Evolutionary conservation across 2,113 vertebrate species (phyloP), one percentile per base, ranked within the genome.

Genomic region (Todiramphus saurophagus): DNA sequence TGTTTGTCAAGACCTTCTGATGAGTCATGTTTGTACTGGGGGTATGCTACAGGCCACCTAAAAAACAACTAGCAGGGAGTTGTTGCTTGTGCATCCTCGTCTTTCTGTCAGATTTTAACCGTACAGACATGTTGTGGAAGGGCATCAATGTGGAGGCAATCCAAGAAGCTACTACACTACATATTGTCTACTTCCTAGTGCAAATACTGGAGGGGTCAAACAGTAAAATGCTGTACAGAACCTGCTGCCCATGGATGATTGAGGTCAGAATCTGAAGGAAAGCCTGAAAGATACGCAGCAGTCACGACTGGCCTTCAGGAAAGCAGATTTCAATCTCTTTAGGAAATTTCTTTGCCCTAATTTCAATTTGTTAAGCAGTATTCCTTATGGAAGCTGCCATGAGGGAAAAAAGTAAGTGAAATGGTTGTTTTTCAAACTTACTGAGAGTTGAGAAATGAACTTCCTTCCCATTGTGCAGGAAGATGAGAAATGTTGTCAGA

Each of bases 401-500:
- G 27, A 93, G 27, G 67, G 9, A 64, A 84, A 60, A 73, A 73
- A 68, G 13, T 73, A 85, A 91, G 43, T 0, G 4, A 79, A 78
- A 60, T 48, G 2, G 17, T 74, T 86, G 16, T 66, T 82, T 91
- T 89, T 82, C 19, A 79, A 72, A 89, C 39, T 81, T 84, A 67
- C 16, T 16, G n/a, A 89, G 64, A 55, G 25, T 59, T 91, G 51
- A 87, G 62, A 93, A 93, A 82, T 64, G 4, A 76, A 35, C 30
- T 58, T 8, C 48, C n/a, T 85, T 90, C 70, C 20, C 60, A 90
- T 96, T 85, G 20, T 21, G 14, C 39, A 79, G 75, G 31, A 90
- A 88, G 59, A 91, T 85, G 62, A 79, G 39, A 75, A 84, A 79
- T 87, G 76, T 85, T 97, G 90, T 92, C 90, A 87, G 66, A 93